A percentile compares a stretch with the other conserved stretches of the same genome.
Conservation (phyloP, 1,140 invertebrate species). For the Drosophila dunni region DNA sequence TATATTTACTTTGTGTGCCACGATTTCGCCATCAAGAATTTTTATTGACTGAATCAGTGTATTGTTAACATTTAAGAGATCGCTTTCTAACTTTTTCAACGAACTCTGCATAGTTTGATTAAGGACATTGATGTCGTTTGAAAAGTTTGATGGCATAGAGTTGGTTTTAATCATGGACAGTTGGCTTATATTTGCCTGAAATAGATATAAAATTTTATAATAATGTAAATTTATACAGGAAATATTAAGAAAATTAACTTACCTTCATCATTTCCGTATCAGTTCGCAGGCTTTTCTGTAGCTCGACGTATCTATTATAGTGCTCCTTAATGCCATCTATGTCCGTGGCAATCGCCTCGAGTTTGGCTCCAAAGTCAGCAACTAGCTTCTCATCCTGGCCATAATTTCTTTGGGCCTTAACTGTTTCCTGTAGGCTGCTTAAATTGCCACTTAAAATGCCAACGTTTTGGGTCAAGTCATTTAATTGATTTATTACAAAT, state of each 20-base stretch:
- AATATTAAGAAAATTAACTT: background rate
- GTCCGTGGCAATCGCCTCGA: conserved; percentile 73
- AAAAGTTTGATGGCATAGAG: conserved; percentile 50
- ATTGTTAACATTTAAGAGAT: conserved; percentile 68
- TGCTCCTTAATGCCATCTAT: conserved; percentile 78
- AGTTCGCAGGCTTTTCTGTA: conserved; percentile 60
- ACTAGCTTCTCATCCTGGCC: conserved; percentile 78
- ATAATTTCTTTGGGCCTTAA: conserved; percentile 68
- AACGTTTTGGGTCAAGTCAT: conserved; percentile 62
- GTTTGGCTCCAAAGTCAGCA: conserved; percentile 80
- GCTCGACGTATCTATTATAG: conserved; percentile 63
- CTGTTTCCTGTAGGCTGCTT: conserved; percentile 51
- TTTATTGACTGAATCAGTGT: conserved; percentile 71
- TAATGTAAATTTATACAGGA: background rate
- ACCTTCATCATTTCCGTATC: conserved; percentile 67
- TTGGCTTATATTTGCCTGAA: conserved; percentile 63
- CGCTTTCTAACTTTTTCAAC: conserved; percentile 47
- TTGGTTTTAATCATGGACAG: conserved; percentile 46
- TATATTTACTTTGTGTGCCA: conserved; percentile 62
- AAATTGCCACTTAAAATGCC: conserved; percentile 65
- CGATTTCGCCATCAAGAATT: conserved; percentile 69
- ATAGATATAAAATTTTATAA: background rate
- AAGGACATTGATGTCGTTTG: conserved; percentile 56
- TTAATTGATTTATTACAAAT: conserved; percentile 55
- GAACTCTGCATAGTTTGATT: conserved; percentile 53